Conservation (phyloP, 1,140 invertebrate genomes). For the Cryptotermes secundus region DNA sequence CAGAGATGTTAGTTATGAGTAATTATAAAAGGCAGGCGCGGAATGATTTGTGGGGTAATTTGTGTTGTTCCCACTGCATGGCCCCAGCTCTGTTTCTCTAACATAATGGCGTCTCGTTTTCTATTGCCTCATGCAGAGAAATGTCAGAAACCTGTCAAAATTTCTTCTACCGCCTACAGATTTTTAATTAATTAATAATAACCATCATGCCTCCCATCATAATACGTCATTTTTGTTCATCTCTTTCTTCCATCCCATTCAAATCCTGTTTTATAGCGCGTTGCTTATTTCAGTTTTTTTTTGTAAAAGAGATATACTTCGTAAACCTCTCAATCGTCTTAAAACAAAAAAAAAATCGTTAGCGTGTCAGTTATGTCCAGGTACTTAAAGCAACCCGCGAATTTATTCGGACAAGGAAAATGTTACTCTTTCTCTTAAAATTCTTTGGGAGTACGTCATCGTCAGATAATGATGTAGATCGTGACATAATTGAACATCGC, state of each 20-base stretch:
- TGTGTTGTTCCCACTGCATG: neutral
- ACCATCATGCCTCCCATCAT: neutral
- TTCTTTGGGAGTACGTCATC: too few species aligned
- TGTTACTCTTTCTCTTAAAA: too few species aligned
- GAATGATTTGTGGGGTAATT: slow-evolving; percentile 15
- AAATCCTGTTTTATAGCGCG: neutral
- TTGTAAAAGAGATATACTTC: too few species aligned
- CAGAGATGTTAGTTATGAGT: slow-evolving; percentile 4
- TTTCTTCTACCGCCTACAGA: neutral
- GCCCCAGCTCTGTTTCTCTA: neutral
- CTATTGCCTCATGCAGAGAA: neutral
- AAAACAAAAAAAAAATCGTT: too few species aligned
- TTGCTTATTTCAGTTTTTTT: neutral
- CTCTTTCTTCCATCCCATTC: neutral
- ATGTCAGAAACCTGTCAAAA: slow-evolving; percentile 5
- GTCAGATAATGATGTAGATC: too few species aligned
- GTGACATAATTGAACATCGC: too few species aligned
- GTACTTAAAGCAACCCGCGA: too few species aligned
- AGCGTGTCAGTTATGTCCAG: too few species aligned
- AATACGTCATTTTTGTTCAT: neutral
- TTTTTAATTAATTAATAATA: slow-evolving; percentile 17
- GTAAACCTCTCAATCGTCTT: too few species aligned
- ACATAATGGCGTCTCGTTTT: neutral
- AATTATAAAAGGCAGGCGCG: neutral
- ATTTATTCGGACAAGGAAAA: too few species aligned